Evolutionary conservation across 2,888 invertebrate species (phyloP), one percentile per base, ranked within the genome.

Genomic region (Ornithoptera priamus): DNA sequence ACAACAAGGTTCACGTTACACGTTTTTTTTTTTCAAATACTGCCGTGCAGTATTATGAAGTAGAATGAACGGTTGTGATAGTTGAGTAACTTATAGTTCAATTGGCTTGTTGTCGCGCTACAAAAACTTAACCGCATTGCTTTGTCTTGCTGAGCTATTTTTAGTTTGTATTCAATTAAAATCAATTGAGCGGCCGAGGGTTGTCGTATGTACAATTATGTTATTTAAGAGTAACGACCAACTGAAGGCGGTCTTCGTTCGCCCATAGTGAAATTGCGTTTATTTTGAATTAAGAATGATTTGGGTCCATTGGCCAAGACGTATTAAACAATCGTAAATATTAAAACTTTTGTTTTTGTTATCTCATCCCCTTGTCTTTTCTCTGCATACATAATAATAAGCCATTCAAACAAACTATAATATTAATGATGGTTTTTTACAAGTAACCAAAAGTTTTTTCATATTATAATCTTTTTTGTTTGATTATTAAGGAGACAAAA

Each of bases 111-210:
- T 36, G 65, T 6, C 61, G 42, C 18, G 20, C 22, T 57, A 46
- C 17, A 67, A 62, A 57, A 66, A 62, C 62, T 58, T 24, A 59
- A 64, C 2, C 59, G 42, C 62, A 68, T 65, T 68, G 20, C 50
- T 63, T 62, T 61, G 66, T 62, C 59, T 71, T 59, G 36, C 50
- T 56, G 39, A 46, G 75, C 83, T 90, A 90, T 90, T 88, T 90
- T 86, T 90, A 90, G 89, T 81, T 72, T 76, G 68, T 71, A 78
- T 78, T 87, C 88, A 90, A 91, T 90, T 90, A 91, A 88, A 87
- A 85, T 84, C 89, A 92, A 92, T 91, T 90, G 84, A 76, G 78
- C 76, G 73, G 79, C 77, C 74, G 76, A 82, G 85, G 85, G 85
- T 83, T 89, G 90, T 88, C 85, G 83, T 83, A 82, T 78, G 78